phyloP scores from a whole-genome alignment of 2,888 invertebrate genomes.

The Neoitamus cyanurus region DNA sequence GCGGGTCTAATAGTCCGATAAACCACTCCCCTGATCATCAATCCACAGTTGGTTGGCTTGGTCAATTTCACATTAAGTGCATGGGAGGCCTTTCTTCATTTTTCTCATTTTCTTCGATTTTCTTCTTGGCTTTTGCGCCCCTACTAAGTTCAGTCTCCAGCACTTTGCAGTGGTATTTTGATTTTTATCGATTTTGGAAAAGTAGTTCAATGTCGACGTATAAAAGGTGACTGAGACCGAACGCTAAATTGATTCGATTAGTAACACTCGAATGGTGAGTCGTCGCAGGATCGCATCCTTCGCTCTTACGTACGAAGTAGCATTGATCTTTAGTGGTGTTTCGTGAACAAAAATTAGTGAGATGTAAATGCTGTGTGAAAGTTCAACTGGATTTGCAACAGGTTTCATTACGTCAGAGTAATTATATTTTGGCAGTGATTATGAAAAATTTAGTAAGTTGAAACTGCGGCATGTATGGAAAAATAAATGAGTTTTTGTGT shows the following conservation, averaged over 20 bases:
- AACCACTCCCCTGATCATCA: neutral
- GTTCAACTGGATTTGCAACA: neutral
- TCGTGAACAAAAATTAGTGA: neutral
- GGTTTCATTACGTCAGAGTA: neutral
- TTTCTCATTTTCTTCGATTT: neutral
- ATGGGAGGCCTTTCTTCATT: neutral
- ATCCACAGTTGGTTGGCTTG: neutral
- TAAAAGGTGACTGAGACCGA: neutral
- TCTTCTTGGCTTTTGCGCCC: conserved; percentile 5
- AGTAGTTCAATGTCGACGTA: conserved; percentile 44
- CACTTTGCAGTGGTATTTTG: neutral
- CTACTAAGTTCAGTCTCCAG: neutral
- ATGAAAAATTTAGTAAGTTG: conserved; percentile 30
- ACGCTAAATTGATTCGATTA: conserved; percentile 22
- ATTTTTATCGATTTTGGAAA: conserved; percentile 33
- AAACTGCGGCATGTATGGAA: neutral
- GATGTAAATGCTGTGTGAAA: neutral
- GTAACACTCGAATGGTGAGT: neutral
- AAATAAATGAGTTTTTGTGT: neutral
- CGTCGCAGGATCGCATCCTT: neutral
- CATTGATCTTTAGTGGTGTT: neutral
- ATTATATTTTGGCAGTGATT: neutral
- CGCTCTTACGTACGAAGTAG: neutral
- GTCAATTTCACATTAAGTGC: neutral
- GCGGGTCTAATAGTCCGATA: neutral